phyloP scores from a whole-genome alignment of 2,888 invertebrate genomes.

The Bibio marci region DNA sequence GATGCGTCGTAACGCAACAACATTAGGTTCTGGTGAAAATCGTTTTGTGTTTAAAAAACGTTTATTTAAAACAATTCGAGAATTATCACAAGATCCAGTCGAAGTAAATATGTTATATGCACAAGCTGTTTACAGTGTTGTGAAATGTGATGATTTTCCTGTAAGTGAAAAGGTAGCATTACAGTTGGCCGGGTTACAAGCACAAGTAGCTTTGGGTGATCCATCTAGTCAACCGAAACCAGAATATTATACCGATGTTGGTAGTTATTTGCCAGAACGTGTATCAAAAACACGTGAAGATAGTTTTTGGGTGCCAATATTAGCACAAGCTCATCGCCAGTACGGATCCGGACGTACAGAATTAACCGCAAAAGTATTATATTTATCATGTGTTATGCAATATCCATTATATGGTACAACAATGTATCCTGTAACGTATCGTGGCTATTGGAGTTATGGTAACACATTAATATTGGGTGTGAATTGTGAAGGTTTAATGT shows the following conservation, averaged over 20 bases:
- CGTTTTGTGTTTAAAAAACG: constrained; percentile 83
- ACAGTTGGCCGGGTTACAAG: constrained; percentile 84
- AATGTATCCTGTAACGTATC: constrained; percentile 74
- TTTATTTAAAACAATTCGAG: constrained; percentile 71
- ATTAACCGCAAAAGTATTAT: constrained; percentile 80
- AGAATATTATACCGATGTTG: constrained; percentile 81
- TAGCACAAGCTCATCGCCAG: constrained; percentile 75
- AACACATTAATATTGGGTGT: constrained; percentile 61
- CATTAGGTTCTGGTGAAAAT: constrained; percentile 71
- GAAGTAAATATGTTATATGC: constrained; percentile 88
- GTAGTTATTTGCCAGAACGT: constrained; percentile 72
- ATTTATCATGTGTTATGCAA: constrained; percentile 91
- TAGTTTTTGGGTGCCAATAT: constrained; percentile 74
- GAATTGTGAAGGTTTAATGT: constrained; percentile 76
- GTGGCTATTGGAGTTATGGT: constrained; percentile 84
- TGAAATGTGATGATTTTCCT: constrained; percentile 89
- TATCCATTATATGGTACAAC: constrained; percentile 85
- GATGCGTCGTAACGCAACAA: constrained; percentile 43
- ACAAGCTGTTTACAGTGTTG: constrained; percentile 88
- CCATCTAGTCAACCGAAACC: constrained; percentile 52
- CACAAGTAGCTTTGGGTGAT: constrained; percentile 86
- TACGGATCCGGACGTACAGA: constrained; percentile 87
- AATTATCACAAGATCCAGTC: constrained; percentile 86
- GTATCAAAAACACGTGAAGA: constrained; percentile 61
- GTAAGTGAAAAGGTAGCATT: constrained; percentile 89